Evolutionary conservation across 1,140 invertebrate species (phyloP).

Genomic region (Coboldia fuscipes): DNA sequence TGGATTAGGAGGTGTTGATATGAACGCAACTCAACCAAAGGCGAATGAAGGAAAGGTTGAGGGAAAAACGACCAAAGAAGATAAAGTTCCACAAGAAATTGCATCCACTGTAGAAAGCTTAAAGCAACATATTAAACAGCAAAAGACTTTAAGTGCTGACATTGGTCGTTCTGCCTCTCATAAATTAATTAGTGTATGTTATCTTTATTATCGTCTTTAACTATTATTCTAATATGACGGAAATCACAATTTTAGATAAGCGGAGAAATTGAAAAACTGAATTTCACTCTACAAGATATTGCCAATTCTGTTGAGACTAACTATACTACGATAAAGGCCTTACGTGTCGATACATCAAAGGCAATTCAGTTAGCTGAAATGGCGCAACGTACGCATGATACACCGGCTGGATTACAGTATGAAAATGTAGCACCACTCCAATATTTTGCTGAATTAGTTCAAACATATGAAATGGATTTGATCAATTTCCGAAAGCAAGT

Average conservation of each 20-base stretch:
- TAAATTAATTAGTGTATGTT: slow-evolving; percentile 17
- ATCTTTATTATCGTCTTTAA: too few species aligned
- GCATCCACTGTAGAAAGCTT: slow-evolving; percentile 28
- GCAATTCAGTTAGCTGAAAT: slow-evolving; percentile 55
- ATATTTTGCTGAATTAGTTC: slow-evolving; percentile 49
- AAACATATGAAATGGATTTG: slow-evolving; percentile 49
- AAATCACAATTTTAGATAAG: too few species aligned
- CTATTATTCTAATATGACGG: too few species aligned
- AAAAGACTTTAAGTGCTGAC: slow-evolving; percentile 61
- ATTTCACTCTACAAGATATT: slow-evolving; percentile 23
- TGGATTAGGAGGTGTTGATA: slow-evolving; percentile 39
- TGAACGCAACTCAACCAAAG: slow-evolving; percentile 30
- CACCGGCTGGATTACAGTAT: slow-evolving; percentile 49
- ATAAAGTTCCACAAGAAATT: slow-evolving; percentile 50
- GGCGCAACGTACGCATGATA: slow-evolving; percentile 56
- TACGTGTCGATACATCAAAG: slow-evolving; percentile 51
- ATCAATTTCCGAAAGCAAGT: slow-evolving; percentile 47
- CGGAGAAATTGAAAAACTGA: slow-evolving; percentile 15
- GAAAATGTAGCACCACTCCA: slow-evolving; percentile 52
- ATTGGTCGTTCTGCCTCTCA: slow-evolving; percentile 34
- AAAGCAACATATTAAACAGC: slow-evolving; percentile 63
- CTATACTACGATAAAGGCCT: slow-evolving; percentile 38
- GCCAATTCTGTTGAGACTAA: slow-evolving; percentile 36
- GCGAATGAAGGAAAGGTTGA: slow-evolving; percentile 30
- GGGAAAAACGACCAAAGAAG: slow-evolving; percentile 39